These are phyloP conservation scores for Pygmarrhopalites habei DNA, from an alignment of 1,140 invertebrate genomes.

Conservation along the genomic window DNA sequence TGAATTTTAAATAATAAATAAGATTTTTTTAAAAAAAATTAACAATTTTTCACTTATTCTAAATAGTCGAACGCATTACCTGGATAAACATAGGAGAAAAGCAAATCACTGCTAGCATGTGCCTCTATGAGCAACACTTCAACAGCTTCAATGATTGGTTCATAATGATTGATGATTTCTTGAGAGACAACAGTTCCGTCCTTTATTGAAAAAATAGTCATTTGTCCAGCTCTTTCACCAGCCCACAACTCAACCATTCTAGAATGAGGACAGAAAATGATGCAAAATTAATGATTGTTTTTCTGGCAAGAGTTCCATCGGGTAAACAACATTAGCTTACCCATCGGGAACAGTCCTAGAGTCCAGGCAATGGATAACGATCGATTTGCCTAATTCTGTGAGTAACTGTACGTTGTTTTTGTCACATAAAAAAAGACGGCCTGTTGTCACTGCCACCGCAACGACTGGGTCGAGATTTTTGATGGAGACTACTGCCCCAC, in stretches of 20 bases:
- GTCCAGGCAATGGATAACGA: conserved; percentile 33
- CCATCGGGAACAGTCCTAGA: conserved; percentile 14
- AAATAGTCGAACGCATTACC: no score
- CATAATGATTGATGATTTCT: conserved; percentile 54
- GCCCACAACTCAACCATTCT: conserved; percentile 62
- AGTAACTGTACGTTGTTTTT: conserved; percentile 19
- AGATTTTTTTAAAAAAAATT: conserved; percentile 13
- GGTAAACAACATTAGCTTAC: conserved; percentile 11
- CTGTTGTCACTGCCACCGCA: conserved; percentile 32
- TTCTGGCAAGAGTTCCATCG: no score
- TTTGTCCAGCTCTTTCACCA: conserved; percentile 63
- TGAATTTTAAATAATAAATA: no score
- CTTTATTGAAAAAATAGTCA: conserved; percentile 59
- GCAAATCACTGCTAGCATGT: conserved; percentile 42
- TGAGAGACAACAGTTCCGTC: conserved; percentile 55
- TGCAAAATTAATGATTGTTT: no score
- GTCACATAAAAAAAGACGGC: conserved; percentile 31
- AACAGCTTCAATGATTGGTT: conserved; percentile 51
- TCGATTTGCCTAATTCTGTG: conserved; percentile 25
- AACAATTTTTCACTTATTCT: neutral
- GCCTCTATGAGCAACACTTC: conserved; percentile 50
- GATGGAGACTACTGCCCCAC: conserved; percentile 32
- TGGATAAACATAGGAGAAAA: conserved; percentile 71
- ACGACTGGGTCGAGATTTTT: conserved; percentile 17
- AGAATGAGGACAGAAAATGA: no score